Evolutionary conservation across 2,888 invertebrate species (phyloP).

Genomic region (Argynnis bischoffii): DNA sequence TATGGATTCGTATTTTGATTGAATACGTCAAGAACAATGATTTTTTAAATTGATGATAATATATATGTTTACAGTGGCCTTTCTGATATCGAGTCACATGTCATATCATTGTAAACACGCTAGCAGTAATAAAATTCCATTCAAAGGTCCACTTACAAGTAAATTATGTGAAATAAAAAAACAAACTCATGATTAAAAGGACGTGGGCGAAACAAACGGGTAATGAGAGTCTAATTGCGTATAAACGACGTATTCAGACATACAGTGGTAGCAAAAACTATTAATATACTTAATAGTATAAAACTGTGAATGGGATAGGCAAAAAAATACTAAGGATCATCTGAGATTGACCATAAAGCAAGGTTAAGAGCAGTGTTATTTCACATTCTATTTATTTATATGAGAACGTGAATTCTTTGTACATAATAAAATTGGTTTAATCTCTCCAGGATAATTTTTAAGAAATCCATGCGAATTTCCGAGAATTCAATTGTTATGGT

Average conservation of each 20-base stretch:
- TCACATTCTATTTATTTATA: background rate
- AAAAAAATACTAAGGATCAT: constrained; percentile 31
- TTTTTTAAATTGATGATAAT: constrained; percentile 37
- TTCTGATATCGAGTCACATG: constrained; percentile 43
- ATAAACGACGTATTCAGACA: constrained; percentile 69
- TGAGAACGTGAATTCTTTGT: background rate
- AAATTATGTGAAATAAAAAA: constrained; percentile 54
- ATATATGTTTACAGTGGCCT: constrained; percentile 60
- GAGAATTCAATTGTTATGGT: too few species aligned
- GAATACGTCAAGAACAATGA: constrained; percentile 30
- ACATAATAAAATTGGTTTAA: too few species aligned
- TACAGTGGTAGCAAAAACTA: constrained; percentile 57
- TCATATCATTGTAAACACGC: constrained; percentile 42
- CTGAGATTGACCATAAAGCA: constrained; percentile 28
- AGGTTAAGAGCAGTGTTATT: constrained; percentile 5
- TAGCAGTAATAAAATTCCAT: constrained; percentile 51
- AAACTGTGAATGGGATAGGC: constrained; percentile 42
- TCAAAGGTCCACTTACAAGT: constrained; percentile 52
- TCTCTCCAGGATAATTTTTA: too few species aligned
- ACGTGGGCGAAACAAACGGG: constrained; percentile 60
- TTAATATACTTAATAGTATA: constrained; percentile 43
- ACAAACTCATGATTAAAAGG: constrained; percentile 54
- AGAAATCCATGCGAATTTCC: too few species aligned
- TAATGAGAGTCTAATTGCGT: constrained; percentile 70
- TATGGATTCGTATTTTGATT: background rate